phyloP scores from a whole-genome alignment of 2,113 vertebrate species.

The Arenaria interpres region DNA sequence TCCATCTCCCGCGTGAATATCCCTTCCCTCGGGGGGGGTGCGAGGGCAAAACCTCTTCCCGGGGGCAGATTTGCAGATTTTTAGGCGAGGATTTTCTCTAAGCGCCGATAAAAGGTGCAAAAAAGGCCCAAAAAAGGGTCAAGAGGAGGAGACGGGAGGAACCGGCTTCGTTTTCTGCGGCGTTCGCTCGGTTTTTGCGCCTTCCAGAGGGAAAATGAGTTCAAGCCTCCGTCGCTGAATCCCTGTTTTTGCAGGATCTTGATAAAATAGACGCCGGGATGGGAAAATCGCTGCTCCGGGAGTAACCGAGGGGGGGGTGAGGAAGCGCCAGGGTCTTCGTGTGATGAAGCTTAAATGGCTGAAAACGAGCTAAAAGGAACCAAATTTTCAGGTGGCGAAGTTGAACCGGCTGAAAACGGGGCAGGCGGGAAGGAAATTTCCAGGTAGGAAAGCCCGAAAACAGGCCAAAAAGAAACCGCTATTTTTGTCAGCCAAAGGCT shows the following conservation, averaged over 20 bases:
- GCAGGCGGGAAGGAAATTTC: background rate
- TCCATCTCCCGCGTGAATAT: rapidly evolving
- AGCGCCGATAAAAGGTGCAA: background rate
- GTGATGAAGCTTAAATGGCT: background rate
- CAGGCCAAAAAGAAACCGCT: background rate
- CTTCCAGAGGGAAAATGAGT: background rate
- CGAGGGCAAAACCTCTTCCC: background rate
- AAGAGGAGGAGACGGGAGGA: background rate
- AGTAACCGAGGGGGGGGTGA: too few species aligned
- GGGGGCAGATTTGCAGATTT: rapidly evolving
- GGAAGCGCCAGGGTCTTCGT: rapidly evolving
- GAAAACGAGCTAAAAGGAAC: background rate
- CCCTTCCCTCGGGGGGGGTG: background rate
- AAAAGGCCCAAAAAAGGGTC: background rate
- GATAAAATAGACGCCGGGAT: rapidly evolving
- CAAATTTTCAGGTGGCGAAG: background rate
- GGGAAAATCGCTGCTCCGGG: too few species aligned
- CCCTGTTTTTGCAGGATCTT: rapidly evolving
- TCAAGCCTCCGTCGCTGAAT: rapidly evolving
- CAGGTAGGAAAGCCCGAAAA: background rate
- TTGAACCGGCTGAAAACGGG: background rate
- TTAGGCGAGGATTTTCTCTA: background rate
- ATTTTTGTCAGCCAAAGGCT: background rate
- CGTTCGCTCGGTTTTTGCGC: rapidly evolving
- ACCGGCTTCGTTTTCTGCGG: rapidly evolving